Evolutionary conservation across 35 echinoderm and acorn worm species (phyloP).

Genomic region (Ptychodera flava): DNA sequence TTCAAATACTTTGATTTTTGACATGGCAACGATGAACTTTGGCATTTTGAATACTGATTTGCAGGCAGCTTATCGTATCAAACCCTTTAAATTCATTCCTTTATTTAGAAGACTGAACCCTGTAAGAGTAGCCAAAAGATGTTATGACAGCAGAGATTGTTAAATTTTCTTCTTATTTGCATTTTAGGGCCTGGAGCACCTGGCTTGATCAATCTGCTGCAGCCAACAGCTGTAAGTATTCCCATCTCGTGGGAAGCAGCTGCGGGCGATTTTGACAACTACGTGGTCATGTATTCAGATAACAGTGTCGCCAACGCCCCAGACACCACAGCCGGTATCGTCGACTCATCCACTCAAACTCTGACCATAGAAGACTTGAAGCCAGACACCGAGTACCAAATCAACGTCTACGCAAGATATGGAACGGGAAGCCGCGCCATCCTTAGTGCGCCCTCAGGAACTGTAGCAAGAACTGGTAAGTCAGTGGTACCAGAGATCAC

Average conservation of each 20-base stretch:
- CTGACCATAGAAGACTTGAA: conserved; percentile 22
- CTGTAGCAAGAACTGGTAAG: not conserved
- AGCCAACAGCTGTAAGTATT: conserved; percentile 31
- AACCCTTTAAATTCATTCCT: no score
- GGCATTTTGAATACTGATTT: no score
- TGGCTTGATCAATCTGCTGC: conserved; percentile 8
- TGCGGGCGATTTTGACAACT: conserved; percentile 15
- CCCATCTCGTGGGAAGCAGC: conserved; percentile 17
- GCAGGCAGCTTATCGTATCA: no score
- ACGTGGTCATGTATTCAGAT: not conserved
- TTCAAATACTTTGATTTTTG: no score
- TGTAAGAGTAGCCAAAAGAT: no score
- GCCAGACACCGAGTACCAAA: conserved; percentile 15
- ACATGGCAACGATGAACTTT: no score
- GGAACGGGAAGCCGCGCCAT: not conserved
- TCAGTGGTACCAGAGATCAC: no score
- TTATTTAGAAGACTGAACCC: no score
- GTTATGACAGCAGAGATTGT: no score
- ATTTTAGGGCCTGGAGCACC: conserved; percentile 35
- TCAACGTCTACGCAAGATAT: not conserved
- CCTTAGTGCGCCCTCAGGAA: conserved; percentile 4
- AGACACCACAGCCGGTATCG: not conserved
- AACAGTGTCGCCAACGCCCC: not conserved
- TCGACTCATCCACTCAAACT: not conserved
- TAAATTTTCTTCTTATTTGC: conserved; percentile 10